Base-by-base conservation (phyloP, 2,113 vertebrate genomes). In the Neolamprologus longior region DNA sequence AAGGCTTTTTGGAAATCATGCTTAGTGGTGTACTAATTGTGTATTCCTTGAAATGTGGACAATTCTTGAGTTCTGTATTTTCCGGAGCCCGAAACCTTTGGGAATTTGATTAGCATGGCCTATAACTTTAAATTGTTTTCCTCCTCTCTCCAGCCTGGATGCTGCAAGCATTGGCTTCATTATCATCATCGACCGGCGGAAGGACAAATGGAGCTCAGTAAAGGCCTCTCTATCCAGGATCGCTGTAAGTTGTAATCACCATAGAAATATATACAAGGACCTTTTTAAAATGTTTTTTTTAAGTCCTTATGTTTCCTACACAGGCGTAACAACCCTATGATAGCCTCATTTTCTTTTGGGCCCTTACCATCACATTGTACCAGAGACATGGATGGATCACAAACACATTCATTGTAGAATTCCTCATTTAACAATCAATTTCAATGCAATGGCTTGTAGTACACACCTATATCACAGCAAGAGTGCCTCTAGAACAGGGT, bases 131-230 rank as follows among this genome's bases (percentile, higher is more conserved):
- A 28, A 3, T 52, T 81, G 80, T 42, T 78, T 92, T 31, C 47
- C 45, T 80, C 78, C 92, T 50, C 85, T 94, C 92, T 97, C 55
- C 94, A 99, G 98, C 92, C 93, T 98, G 95, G 98, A 99, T 90
- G 98, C 98, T 91, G 98, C 98, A 92, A 98, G 97, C 93, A 98
- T 99, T 1, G 98, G 98, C 52, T 99, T 99, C 92, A 71, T 99
- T 89, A 98, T 99, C 89, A 96, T 99, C 87, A 98, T 99, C 3
- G 98, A 99, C 96, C 96, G 98, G 66, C 94, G 98, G 82, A 97
- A 97, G 93, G 98, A 99, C 97, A 99, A 98, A 96, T 99, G 98
- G 98, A 99, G 97, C 33, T 96, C 98, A 4, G 96, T 99, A 40
- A 99, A 98, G 92, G 97, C 98, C 37, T 98, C 98, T 31, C 95